These are phyloP conservation scores for Eurytoma californica DNA, from an alignment of 2,888 invertebrate species.

Conservation along the genomic window DNA sequence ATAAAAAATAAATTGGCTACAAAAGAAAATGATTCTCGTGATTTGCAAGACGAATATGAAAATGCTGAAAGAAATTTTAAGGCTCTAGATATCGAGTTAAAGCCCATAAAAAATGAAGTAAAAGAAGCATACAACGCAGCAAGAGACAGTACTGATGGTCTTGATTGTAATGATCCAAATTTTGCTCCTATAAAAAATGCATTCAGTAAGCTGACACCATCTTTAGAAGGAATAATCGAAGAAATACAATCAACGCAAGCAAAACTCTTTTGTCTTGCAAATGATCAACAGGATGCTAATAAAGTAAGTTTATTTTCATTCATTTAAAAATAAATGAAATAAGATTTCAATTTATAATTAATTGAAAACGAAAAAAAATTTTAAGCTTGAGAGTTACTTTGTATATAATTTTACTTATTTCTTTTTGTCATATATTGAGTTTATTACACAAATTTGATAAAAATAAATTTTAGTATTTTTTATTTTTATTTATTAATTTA, in stretches of 20 bases:
- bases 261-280: conserved; percentile 81
- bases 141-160: conserved; percentile 77
- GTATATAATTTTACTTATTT: conserved; percentile 20
- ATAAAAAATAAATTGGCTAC: conserved; percentile 56
- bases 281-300: conserved; percentile 78
- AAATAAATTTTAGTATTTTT: background rate
- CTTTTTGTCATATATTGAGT: conserved; percentile 21
- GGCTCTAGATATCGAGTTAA: conserved; percentile 67
- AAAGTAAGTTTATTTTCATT: conserved; percentile 73
- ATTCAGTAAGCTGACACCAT: conserved; percentile 76
- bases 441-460: conserved; percentile 28
- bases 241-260: conserved; percentile 79
- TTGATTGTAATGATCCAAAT: conserved; percentile 77
- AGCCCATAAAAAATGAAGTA: conserved; percentile 73
- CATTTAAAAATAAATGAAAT: too few relatives aligned
- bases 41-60: conserved; percentile 65
- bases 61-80: conserved; percentile 69
- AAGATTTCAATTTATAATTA: too few relatives aligned
- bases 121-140: conserved; percentile 78
- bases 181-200: conserved; percentile 72
- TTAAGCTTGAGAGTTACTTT: too few relatives aligned
- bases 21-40: conserved; percentile 70
- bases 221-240: conserved; percentile 77
- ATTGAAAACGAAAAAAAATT: too few relatives aligned
- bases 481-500: too few relatives aligned